Evolutionary conservation across 1,140 invertebrate species (phyloP).

Genomic region (Fopius arisanus): DNA sequence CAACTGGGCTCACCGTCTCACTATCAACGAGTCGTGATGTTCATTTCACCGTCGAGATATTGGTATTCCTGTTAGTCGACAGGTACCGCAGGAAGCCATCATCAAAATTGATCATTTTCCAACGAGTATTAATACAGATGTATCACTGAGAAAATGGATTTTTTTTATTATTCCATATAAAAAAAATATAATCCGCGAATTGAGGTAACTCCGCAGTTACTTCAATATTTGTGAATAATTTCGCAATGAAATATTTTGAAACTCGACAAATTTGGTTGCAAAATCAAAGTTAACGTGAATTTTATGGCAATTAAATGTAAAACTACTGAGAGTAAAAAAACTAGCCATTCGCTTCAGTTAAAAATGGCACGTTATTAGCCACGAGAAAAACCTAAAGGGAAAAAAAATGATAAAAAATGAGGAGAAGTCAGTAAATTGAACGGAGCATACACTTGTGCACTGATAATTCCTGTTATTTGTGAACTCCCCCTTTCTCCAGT

Average conservation of each 20-base stretch:
- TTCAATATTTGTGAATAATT: too few relatives aligned
- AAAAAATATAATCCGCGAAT: too few relatives aligned
- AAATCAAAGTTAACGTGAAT: too few relatives aligned
- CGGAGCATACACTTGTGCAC: neutral
- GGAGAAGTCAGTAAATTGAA: constrained; percentile 8
- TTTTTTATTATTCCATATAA: too few relatives aligned
- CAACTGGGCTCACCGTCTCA: neutral
- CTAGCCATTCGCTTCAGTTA: neutral
- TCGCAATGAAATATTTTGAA: too few relatives aligned
- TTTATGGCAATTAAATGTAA: too few relatives aligned
- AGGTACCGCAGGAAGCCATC: constrained; percentile 12
- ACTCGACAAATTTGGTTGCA: too few relatives aligned
- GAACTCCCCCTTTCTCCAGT: neutral
- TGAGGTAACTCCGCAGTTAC: too few relatives aligned
- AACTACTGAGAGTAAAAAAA: too few relatives aligned
- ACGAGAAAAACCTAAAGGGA: neutral
- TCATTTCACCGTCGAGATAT: neutral
- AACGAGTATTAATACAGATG: neutral
- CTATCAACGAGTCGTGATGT: constrained; percentile 5
- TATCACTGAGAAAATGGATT: neutral
- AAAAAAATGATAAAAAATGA: neutral
- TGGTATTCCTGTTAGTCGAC: neutral
- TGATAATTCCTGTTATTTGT: neutral
- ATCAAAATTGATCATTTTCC: neutral
- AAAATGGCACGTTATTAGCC: neutral